Base-by-base conservation (phyloP, 2,888 invertebrate species). In the Pomacea canaliculata region DNA sequence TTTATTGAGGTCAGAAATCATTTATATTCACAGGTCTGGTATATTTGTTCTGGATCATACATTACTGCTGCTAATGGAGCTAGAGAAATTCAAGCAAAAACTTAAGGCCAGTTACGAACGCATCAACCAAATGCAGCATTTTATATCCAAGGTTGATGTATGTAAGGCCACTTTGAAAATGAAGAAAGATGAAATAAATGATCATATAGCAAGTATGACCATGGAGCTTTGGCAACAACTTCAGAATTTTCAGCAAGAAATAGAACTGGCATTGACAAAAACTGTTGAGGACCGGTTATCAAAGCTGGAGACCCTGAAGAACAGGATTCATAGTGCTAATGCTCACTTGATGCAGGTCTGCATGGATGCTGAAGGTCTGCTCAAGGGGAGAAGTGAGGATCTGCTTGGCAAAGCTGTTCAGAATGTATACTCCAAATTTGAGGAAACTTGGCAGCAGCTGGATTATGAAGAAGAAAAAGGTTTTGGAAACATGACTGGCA, bases 321-420 rank as follows among this genome's bases (percentile, higher is more conserved):
- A 73, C 19, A 71, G 66, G n/a, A 65, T 79, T n/a, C 68, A 71
- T 60, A 67, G 75, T 8, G 71, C 70, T 27, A 71, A 77, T 62
- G 71, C 72, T 27, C 68, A 46, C 59, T 49, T 79, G 48, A 75
- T 76, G 23, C 68, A 79, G 68, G 69, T 77, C 10, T 79, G 79
- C 67, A 70, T 77, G 12, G 75, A 79, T 46, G 74, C 77, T 27
- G 79, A 79, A 27, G 71, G 71, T 13, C 71, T 75, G 16, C 67
- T 79, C 9, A 77, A 77, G 67, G 74, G 77, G 23, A 67, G 71
- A 51, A 79, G 74, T 75, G 79, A 77, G 16, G 69, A 77, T 19
- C 46, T 75, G 51, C 63, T 76, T 37, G 71, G 71, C 5, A 68
- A 75, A 23, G 27, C 69, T 16, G 51, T 51, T 18, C 69, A 71